Conservation (phyloP, 2,888 invertebrate species). For the Acanthosepion pharaonis region DNA sequence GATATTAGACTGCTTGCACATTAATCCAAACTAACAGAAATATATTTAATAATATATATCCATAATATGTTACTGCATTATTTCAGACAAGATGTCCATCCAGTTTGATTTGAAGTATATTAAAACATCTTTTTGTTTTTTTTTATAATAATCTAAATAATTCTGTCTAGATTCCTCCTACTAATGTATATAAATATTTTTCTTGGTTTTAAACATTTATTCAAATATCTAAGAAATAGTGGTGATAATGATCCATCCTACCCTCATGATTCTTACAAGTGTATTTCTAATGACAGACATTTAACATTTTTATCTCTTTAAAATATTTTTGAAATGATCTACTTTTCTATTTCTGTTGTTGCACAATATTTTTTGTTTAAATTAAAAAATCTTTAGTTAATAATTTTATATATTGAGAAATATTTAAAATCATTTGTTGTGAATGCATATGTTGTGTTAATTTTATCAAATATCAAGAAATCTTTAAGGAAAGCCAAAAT, state of each 20-base stretch:
- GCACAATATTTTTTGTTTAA: too few relatives aligned
- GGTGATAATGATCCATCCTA: neutral
- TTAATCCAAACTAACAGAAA: neutral
- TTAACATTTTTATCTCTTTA: too few relatives aligned
- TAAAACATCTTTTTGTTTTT: neutral
- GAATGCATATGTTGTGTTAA: too few relatives aligned
- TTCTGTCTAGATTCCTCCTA: too few relatives aligned
- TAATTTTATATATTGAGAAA: too few relatives aligned
- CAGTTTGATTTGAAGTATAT: neutral
- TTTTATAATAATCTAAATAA: neutral
- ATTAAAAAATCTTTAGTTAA: too few relatives aligned
- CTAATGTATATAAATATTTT: neutral
- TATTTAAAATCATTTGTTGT: too few relatives aligned
- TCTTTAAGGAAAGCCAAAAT: too few relatives aligned
- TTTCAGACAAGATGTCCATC: neutral
- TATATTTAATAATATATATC: neutral
- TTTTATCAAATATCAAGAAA: too few relatives aligned
- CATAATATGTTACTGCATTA: neutral
- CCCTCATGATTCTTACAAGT: neutral
- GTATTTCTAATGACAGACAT: too few relatives aligned
- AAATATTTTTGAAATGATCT: too few relatives aligned
- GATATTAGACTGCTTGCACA: neutral
- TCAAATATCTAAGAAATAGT: neutral
- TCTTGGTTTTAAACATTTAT: neutral
- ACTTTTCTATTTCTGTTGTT: too few relatives aligned